Evolutionary conservation across 2,888 invertebrate genomes (phyloP).

Genomic region (Conistra vaccinii): DNA sequence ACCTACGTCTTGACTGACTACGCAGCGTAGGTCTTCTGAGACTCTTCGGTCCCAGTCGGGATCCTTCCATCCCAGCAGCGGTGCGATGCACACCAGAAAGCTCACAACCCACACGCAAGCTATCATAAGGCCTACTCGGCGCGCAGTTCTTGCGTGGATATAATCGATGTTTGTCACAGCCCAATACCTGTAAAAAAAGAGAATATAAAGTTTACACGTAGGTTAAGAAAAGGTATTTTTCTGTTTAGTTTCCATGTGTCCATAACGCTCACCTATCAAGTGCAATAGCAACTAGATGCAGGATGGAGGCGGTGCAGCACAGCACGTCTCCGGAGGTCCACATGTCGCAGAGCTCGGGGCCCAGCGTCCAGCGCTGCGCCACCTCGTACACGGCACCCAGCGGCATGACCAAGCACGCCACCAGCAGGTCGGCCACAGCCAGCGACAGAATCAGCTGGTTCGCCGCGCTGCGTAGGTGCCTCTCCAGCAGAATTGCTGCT

Average conservation of each 20-base stretch:
- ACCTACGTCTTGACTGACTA: constrained; percentile 96
- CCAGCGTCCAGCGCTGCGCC: constrained; percentile 95
- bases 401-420: constrained; percentile 96
- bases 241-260: neutral
- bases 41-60: constrained; percentile 90
- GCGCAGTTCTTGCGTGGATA: constrained; percentile 95
- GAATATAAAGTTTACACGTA: constrained; percentile 21
- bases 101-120: constrained; percentile 96
- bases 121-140: constrained; percentile 95
- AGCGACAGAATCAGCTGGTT: constrained; percentile 97
- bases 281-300: constrained; percentile 95
- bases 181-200: constrained; percentile 93
- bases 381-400: constrained; percentile 95
- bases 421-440: constrained; percentile 97
- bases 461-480: constrained; percentile 96
- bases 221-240: neutral
- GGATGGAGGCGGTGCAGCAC: constrained; percentile 96
- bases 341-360: constrained; percentile 97
- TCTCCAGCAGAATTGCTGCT: constrained; percentile 96
- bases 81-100: constrained; percentile 96
- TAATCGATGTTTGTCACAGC: constrained; percentile 97
- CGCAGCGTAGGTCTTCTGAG: constrained; percentile 92
- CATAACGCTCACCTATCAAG: constrained; percentile 92
- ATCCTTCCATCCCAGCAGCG: constrained; percentile 96
- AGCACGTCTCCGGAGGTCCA: constrained; percentile 98